These are phyloP conservation scores for Ladona fulva DNA, from an alignment of 1,140 invertebrate species.

Conservation along the genomic window DNA sequence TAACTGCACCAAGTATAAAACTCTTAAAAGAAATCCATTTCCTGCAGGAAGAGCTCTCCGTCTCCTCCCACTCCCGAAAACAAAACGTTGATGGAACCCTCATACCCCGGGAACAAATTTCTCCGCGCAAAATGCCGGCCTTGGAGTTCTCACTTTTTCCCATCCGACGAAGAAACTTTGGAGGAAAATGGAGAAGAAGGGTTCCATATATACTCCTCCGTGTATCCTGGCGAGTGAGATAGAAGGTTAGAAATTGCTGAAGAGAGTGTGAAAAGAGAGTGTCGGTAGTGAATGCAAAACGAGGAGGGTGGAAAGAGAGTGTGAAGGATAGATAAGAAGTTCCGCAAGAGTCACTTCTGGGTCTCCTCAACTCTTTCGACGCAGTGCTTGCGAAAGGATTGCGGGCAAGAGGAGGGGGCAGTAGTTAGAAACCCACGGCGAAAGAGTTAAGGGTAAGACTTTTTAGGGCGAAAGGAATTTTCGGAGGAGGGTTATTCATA, in stretches of 20 bases:
- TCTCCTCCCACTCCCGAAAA: too few species aligned
- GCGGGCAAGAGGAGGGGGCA: neutral
- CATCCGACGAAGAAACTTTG: too few species aligned
- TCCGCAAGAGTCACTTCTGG: neutral
- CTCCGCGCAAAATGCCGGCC: too few species aligned
- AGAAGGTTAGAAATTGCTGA: neutral
- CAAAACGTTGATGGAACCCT: too few species aligned
- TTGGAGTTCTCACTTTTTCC: too few species aligned
- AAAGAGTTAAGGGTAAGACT: neutral
- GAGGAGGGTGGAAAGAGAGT: neutral
- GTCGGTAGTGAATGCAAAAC: neutral
- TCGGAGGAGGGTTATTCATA: neutral
- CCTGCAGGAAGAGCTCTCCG: too few species aligned
- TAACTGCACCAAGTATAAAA: too few species aligned
- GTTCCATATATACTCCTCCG: too few species aligned
- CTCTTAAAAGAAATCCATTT: too few species aligned
- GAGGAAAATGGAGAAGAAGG: too few species aligned
- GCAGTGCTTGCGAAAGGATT: neutral
- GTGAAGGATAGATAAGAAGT: neutral
- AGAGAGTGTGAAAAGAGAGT: neutral
- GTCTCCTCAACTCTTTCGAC: neutral
- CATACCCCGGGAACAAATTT: too few species aligned
- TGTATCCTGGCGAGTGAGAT: neutral
- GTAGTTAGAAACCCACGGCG: too few species aligned
- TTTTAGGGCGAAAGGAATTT: neutral